Evolutionary conservation across 1,140 invertebrate genomes (phyloP).

Genomic region (Drosophila lacertosa): DNA sequence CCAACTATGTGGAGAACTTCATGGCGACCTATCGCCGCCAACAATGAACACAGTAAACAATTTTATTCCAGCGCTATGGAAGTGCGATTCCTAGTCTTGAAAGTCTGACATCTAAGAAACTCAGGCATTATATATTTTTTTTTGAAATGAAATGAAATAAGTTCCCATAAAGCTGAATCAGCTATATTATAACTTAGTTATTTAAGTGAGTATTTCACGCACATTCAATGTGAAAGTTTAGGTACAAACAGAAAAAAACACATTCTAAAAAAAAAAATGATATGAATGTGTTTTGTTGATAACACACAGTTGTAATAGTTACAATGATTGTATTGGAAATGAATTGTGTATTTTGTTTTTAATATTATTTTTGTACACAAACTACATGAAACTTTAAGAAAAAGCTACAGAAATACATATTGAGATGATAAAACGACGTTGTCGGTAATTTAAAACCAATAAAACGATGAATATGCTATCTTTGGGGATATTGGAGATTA

Average conservation of each 20-base stretch:
- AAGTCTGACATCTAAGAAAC: conserved; percentile 38
- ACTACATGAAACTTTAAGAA: conserved; percentile 8
- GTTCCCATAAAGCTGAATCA: conserved; percentile 36
- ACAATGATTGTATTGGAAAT: conserved; percentile 13
- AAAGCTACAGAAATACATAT: neutral
- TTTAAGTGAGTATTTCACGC: conserved; percentile 11
- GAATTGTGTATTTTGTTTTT: conserved; percentile 28
- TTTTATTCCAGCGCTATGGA: conserved; percentile 31
- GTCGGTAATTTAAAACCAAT: neutral
- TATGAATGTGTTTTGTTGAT: neutral
- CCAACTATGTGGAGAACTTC: conserved; percentile 43
- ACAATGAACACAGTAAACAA: conserved; percentile 6
- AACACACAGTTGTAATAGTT: conserved; percentile 5
- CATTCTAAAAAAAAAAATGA: conserved; percentile 10
- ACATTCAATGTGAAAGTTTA: conserved; percentile 6
- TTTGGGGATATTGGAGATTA: too few relatives aligned
- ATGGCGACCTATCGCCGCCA: conserved; percentile 7
- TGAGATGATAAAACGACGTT: neutral
- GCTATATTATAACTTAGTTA: conserved; percentile 19
- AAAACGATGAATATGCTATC: too few relatives aligned
- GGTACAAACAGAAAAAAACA: conserved; percentile 22
- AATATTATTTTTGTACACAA: conserved; percentile 14
- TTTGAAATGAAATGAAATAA: conserved; percentile 19
- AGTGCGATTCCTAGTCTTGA: conserved; percentile 40
- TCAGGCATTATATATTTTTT: conserved; percentile 29